Evolutionary conservation across 2,797 vertebrate genomes (phyloP), one percentile per base, ranked within the genome.

Genomic region (Moxostoma hubbsi): DNA sequence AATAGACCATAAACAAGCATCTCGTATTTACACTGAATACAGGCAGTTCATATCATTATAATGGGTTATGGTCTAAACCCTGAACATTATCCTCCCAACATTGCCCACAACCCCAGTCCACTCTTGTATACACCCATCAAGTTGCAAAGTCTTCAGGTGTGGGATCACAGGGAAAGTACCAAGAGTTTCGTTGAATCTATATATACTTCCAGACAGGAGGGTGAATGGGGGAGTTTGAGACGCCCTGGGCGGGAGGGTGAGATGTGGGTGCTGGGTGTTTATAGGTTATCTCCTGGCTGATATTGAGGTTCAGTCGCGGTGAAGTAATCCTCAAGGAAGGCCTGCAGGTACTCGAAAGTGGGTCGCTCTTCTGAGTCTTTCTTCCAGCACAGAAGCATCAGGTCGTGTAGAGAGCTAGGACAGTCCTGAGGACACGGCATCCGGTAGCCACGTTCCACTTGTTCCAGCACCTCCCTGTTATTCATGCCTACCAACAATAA

Each of bases 351-450:
- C 86, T 99, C 98, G 0, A 99, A 99, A 78, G 98, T 99, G 77
- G 96, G 98, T 77, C 97, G 93, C 74, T 99, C 97, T 86, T 99
- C 98, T 0, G 97, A 94, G 80, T 99, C 96, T 90, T 97, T 97
- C 92, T 97, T 98, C 98, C 98, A 99, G 95, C 97, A 98, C 89
- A 96, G 96, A 85, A 97, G 93, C 97, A 99, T 99, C 73, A 99
- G 95, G 95, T 99, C 98, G 0, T 98, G 96, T 84, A 98, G 91
- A 13, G 97, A 98, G 91, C 92, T 93, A 86, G 97, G 97, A 89
- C 97, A 99, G 93, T 97, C 97, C 91, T 95, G 95, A 45, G 97
- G 96, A 85, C 94, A 95, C 0, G 96, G 95, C 97, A 99, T 99
- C 88, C 97, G 90, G 91, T 99, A 99, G 68, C 98, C 98, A 0